Percentiles rank a stretch among this genome's conserved stretches.
phyloP scores from a whole-genome alignment of 2,797 vertebrate species.

The Danio choprae region DNA sequence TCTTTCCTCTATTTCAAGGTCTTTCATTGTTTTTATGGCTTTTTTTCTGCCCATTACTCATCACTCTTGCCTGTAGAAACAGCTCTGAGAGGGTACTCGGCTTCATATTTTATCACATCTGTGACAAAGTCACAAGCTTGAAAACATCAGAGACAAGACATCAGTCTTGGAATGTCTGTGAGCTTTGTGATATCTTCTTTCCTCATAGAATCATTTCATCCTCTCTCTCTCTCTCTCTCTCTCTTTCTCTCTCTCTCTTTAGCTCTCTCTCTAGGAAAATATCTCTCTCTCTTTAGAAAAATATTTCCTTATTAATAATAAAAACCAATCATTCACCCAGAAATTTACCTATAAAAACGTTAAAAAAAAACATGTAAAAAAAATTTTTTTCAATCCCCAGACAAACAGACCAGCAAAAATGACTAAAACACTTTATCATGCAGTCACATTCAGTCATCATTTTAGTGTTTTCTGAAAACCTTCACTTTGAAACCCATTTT shows the following conservation, averaged over 20 bases:
- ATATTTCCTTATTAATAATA: too few relatives aligned
- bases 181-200: conserved; percentile 15
- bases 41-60: not conserved
- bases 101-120: conserved; percentile 30
- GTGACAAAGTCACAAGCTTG: conserved; percentile 24
- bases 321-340: too few relatives aligned
- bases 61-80: not conserved
- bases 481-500: too few relatives aligned
- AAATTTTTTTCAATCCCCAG: too few relatives aligned
- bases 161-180: conserved; percentile 21
- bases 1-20: not conserved
- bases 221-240: not conserved
- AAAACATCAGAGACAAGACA: conserved; percentile 39
- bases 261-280: too few relatives aligned
- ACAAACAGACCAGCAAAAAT: too few relatives aligned
- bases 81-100: conserved; percentile 20
- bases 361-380: too few relatives aligned
- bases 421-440: too few relatives aligned
- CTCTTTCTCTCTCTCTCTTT: not conserved
- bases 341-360: too few relatives aligned
- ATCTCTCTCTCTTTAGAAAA: not conserved
- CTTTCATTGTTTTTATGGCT: not conserved
- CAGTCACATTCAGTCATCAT: too few relatives aligned
- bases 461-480: too few relatives aligned
- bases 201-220: not conserved